Evolutionary conservation across 2,888 invertebrate species (phyloP).

Genomic region (Limnephilus auricula): DNA sequence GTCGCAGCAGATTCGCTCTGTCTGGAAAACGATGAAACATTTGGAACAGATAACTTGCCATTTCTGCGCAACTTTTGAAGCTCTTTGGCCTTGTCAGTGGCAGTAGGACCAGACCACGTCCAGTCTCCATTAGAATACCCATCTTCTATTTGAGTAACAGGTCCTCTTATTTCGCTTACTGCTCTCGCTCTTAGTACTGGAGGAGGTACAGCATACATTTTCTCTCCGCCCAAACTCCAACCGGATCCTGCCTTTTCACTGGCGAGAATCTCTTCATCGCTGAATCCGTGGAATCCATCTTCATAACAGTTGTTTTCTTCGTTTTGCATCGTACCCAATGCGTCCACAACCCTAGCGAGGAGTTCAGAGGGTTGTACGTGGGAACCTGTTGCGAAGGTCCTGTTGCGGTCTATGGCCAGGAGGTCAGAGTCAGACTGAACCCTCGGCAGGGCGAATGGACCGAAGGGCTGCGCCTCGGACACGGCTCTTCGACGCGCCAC

Average conservation of each 20-base stretch:
- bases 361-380: constrained; percentile 87
- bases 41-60: constrained; percentile 63
- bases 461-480: constrained; percentile 79
- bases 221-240: constrained; percentile 78
- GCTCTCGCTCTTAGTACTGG: constrained; percentile 77
- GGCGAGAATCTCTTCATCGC: constrained; percentile 85
- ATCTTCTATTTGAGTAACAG: constrained; percentile 67
- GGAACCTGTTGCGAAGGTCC: constrained; percentile 85
- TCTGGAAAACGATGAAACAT: constrained; percentile 47
- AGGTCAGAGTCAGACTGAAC: constrained; percentile 89
- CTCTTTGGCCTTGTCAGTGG: constrained; percentile 79
- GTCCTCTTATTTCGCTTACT: constrained; percentile 77
- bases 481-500: constrained; percentile 79
- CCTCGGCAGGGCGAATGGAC: constrained; percentile 74
- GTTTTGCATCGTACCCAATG: constrained; percentile 80
- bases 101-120: constrained; percentile 84
- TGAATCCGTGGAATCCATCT: constrained; percentile 83
- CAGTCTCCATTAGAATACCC: constrained; percentile 74
- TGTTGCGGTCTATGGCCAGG: constrained; percentile 86
- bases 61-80: constrained; percentile 43
- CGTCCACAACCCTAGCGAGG: constrained; percentile 86
- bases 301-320: constrained; percentile 73
- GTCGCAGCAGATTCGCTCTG: constrained; percentile 26
- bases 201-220: constrained; percentile 71
- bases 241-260: constrained; percentile 78